Base-by-base conservation (phyloP, 2,888 invertebrate species). In the Eugnorisma glareosa region DNA sequence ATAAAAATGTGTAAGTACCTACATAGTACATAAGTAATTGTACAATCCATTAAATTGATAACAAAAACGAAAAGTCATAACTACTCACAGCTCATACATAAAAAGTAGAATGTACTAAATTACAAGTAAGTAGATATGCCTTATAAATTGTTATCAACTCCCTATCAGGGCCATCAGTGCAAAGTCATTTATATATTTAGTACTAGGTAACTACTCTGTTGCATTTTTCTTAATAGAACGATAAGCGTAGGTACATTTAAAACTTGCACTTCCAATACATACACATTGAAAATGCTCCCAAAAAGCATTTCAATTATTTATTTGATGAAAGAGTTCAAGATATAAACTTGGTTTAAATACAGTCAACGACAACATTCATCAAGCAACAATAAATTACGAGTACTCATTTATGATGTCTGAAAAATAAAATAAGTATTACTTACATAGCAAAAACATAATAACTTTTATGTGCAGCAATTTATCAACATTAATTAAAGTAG, bases 21-120 rank as follows among this genome's bases (percentile, higher is more conserved):
- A 18, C 40, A 7, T 77, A n/a, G 40, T 73, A 48, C 4, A n/a
- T 77, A n/a, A n/a, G n/a, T n/a, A 43, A 15, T 61, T 79, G 51
- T 48, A 59, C 21, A 54, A 67, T 82, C 82, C 31, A 51, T 76
- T 37, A 67, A 13, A 21, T 48, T 77, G 68, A 57, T 84, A 84
- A 79, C 35, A 68, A 68, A 68, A 78, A 28, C 54, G 7, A 57
- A 64, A 63, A 43, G 7, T 83, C 64, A 83, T 35, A 31, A 18
- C 28, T 59, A n/a, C n/a, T n/a, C n/a, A n/a, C n/a, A n/a, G n/a
- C n/a, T n/a, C n/a, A n/a, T n/a, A n/a, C n/a, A n/a, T n/a, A n/a
- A n/a, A n/a, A 59, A 61, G 18, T 37, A 21, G 18, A 35, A 40
- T 63, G 28, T n/a, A 74, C 51, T 15, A 24, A 51, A 13, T 61